These are phyloP conservation scores for Dermolepida albohirtum DNA, from an alignment of 2,888 invertebrate genomes.

Conservation along the genomic window DNA sequence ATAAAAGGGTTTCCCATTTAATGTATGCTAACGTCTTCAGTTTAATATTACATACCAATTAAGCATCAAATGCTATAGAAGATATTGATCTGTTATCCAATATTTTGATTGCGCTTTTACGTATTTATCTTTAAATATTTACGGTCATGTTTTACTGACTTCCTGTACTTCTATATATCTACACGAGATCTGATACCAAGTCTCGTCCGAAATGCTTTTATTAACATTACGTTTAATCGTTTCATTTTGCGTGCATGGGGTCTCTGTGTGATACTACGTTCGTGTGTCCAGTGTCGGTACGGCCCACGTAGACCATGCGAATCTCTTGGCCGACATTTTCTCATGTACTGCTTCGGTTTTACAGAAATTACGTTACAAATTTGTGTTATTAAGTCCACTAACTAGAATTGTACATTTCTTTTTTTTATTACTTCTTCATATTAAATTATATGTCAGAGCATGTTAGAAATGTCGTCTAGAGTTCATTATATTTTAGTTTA, in stretches of 20 bases:
- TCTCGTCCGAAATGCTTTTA: background rate
- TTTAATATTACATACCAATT: too few relatives aligned
- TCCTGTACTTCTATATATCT: too few relatives aligned
- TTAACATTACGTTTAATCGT: slow-evolving; percentile 39
- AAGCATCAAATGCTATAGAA: too few relatives aligned
- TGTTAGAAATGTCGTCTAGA: slow-evolving; percentile 23
- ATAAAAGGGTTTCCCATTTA: too few relatives aligned
- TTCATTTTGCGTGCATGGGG: slow-evolving; percentile 41
- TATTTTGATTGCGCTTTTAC: too few relatives aligned
- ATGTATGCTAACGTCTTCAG: too few relatives aligned
- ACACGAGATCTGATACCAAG: too few relatives aligned
- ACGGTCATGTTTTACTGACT: too few relatives aligned
- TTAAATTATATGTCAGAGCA: slow-evolving; percentile 40
- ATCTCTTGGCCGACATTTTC: slow-evolving; percentile 62
- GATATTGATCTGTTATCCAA: too few relatives aligned
- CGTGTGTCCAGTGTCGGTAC: slow-evolving; percentile 49
- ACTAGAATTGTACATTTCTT: background rate
- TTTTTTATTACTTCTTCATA: slow-evolving; percentile 21
- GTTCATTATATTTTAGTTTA: too few relatives aligned
- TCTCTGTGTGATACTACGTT: slow-evolving; percentile 12
- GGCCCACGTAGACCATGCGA: slow-evolving; percentile 64
- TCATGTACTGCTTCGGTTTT: slow-evolving; percentile 60
- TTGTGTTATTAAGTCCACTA: slow-evolving; percentile 41
- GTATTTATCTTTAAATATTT: too few relatives aligned
- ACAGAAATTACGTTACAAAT: slow-evolving; percentile 44